Evolutionary conservation across 1,140 invertebrate species (phyloP).

Genomic region (Brachionus rotundiformis): DNA sequence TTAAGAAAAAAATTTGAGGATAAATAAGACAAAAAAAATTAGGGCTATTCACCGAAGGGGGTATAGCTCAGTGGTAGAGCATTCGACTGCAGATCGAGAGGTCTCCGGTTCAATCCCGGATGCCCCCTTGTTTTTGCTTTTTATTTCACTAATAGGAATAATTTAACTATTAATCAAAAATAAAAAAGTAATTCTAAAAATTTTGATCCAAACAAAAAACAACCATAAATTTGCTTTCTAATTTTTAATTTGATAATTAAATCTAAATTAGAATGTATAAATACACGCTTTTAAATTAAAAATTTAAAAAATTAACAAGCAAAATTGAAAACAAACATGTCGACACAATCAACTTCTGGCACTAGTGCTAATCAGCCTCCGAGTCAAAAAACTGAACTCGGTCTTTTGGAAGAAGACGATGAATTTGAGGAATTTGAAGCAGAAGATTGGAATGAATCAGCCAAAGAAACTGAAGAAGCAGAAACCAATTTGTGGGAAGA

Average conservation of each 20-base stretch:
- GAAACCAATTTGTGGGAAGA: conserved; percentile 50
- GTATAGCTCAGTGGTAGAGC: conserved; percentile 47
- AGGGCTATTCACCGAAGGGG: conserved; percentile 12
- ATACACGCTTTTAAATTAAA: neutral
- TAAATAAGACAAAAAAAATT: neutral
- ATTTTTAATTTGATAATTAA: neutral
- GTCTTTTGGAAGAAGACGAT: conserved; percentile 49
- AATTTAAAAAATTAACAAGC: conserved; percentile 32
- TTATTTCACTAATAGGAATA: no score
- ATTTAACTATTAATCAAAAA: no score
- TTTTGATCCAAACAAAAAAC: neutral
- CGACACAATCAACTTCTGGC: neutral
- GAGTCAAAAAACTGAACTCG: conserved; percentile 31
- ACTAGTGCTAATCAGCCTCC: neutral
- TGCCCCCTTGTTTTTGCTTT: conserved; percentile 14
- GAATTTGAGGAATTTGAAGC: conserved; percentile 52
- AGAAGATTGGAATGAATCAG: conserved; percentile 48
- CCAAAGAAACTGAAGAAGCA: conserved; percentile 25
- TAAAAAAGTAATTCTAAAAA: no score
- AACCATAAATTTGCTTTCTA: neutral
- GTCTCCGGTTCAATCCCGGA: conserved; percentile 46
- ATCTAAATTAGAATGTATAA: conserved; percentile 14
- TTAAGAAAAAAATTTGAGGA: neutral
- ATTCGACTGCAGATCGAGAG: conserved; percentile 47
- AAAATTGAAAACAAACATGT: conserved; percentile 35